Evolutionary conservation across 1,140 invertebrate genomes (phyloP).

Genomic region (Neodiprion pinetum): DNA sequence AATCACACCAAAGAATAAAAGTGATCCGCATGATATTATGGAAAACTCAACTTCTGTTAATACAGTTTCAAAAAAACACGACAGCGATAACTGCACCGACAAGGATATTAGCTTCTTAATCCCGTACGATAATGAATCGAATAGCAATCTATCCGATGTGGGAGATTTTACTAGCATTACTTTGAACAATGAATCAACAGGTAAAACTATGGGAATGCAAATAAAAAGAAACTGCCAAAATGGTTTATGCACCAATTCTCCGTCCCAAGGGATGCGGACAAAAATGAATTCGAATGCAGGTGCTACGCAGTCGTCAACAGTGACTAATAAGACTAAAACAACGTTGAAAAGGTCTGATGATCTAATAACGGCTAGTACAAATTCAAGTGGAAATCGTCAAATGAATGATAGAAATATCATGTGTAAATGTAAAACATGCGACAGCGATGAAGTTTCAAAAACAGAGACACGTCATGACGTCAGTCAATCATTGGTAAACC

Average conservation of each 20-base stretch:
- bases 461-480: background rate
- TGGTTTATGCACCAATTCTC: background rate
- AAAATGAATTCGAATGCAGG: background rate
- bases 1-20: too few relatives aligned
- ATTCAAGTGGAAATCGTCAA: background rate
- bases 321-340: background rate
- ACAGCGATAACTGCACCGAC: background rate
- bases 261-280: background rate
- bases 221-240: background rate
- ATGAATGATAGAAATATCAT: background rate
- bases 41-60: background rate
- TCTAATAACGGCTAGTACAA: background rate
- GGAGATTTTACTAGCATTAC: background rate
- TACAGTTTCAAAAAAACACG: background rate
- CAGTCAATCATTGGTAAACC: background rate
- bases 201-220: background rate
- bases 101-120: background rate
- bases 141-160: background rate
- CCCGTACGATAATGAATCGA: background rate
- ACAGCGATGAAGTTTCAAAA: background rate
- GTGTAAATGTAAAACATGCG: background rate
- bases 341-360: background rate
- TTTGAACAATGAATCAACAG: background rate
- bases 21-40: too few relatives aligned
- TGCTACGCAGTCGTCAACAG: background rate